Base-by-base conservation (phyloP, 2,888 invertebrate species). In the Glaucopsyche alexis region DNA sequence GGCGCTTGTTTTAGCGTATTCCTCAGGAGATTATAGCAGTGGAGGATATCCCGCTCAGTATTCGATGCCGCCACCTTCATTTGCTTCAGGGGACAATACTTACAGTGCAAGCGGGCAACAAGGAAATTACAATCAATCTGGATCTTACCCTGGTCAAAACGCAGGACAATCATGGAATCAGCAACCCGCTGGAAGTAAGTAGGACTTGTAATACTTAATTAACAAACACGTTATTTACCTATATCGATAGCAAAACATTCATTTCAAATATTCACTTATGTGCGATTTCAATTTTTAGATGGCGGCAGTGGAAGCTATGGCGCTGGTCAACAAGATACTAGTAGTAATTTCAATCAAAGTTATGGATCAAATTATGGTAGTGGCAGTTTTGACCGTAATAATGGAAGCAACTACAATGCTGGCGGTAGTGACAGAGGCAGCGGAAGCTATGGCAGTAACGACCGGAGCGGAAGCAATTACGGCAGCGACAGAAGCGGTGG, bases 41-140 rank as follows among this genome's bases (percentile, higher is more conserved):
- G 85, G 88, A 75, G 88, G 91, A 73, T 90, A 91, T 81, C 86
- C 89, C 49, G 85, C 89, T 77, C 88, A 90, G 82, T 90, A 93
- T 85, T 87, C 93, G 72, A 86, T 93, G 82, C 89, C 93, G 77
- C 89, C 93, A 73, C 89, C 93, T 69, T 80, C 90, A 71, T 83
- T 90, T 81, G 82, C 86, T 77, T 85, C 90, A 71, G 85, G 88
- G 71, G 93, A 90, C 76, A 93, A 84, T 78, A 90, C 81, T 80
- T 87, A 87, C 79, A 84, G 84, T 71, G 83, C 84, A 74, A 82
- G 81, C 65, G 79, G 78, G 71, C 89, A 80, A 76, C 83, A 86
- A 84, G 85, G 85, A 71, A 81, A 83, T 29, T 91, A 89, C 77
- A 85, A 84, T 76, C 90, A 86, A 82, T 69, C 69, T 49, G 84